Conservation (phyloP, 1,140 invertebrate genomes). For the Achroia grisella region DNA sequence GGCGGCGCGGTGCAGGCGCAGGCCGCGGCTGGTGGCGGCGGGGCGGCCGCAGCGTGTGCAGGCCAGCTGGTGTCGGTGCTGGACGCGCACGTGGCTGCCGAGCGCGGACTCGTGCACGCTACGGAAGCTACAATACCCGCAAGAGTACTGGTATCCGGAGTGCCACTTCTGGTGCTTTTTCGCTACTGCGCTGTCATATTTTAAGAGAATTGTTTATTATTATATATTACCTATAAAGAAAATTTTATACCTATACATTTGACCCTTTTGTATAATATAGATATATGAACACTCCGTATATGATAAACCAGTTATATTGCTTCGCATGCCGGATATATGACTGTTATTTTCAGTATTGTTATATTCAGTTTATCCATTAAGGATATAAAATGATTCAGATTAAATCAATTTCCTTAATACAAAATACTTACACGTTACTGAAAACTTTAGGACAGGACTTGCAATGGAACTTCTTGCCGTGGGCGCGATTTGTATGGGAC, state of each 20-base stretch:
- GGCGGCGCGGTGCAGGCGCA: constrained; percentile 9
- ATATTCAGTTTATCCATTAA: too few species aligned
- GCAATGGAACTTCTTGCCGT: constrained; percentile 21
- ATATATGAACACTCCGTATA: too few species aligned
- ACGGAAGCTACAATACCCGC: constrained; percentile 1
- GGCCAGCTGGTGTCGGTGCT: neutral
- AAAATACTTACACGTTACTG: constrained; percentile 16
- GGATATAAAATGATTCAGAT: too few species aligned
- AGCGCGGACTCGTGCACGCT: constrained; percentile 1
- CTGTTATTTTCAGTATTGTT: too few species aligned
- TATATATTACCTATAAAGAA: too few species aligned
- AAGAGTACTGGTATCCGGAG: constrained; percentile 1
- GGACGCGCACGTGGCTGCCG: constrained; percentile 1
- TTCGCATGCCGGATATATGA: too few species aligned
- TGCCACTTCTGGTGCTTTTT: neutral
- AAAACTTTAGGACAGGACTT: constrained; percentile 18
- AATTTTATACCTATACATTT: too few species aligned
- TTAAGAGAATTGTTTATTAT: too few species aligned
- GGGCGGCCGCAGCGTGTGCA: constrained; percentile 2
- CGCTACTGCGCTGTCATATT: neutral
- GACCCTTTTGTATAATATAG: too few species aligned
- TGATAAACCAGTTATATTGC: too few species aligned
- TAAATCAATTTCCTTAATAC: too few species aligned
- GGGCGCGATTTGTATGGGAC: constrained; percentile 8
- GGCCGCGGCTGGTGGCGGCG: constrained; percentile 3